A percentile compares a stretch with the other conserved stretches of the same genome.
phyloP scores from a whole-genome alignment of 2,113 vertebrate species.

The Ariopsis seemanni region DNA sequence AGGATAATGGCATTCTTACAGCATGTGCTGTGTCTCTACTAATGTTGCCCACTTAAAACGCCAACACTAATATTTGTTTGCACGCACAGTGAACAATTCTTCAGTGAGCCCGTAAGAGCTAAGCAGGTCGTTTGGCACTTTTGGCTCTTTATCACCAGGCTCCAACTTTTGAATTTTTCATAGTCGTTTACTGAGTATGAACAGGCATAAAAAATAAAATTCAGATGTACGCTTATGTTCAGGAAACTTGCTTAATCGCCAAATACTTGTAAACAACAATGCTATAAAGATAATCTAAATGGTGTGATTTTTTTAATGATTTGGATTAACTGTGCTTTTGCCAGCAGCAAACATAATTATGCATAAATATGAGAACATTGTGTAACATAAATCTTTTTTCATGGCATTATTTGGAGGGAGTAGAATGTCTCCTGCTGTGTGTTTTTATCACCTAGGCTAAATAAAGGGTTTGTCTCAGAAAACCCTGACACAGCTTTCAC shows the following conservation, averaged over 20 bases:
- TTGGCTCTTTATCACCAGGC: not conserved
- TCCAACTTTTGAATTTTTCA: slow-evolving; percentile 16
- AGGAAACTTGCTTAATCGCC: slow-evolving; percentile 27
- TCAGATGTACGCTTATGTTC: not conserved
- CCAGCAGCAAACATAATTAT: slow-evolving; percentile 32
- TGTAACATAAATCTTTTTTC: slow-evolving; percentile 8
- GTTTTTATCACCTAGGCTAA: not conserved
- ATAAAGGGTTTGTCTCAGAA: not conserved
- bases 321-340: slow-evolving; percentile 15
- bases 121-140: not conserved
- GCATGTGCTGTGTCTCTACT: slow-evolving; percentile 40
- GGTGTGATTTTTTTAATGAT: slow-evolving; percentile 31
- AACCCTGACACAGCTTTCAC: not conserved
- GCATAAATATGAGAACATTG: slow-evolving; percentile 17
- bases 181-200: slow-evolving; percentile 20
- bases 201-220: slow-evolving; percentile 25
- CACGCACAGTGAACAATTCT: slow-evolving; percentile 45
- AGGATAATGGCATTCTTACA: slow-evolving; percentile 34
- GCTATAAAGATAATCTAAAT: slow-evolving; percentile 32
- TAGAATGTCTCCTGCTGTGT: not conserved
- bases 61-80: slow-evolving; percentile 55
- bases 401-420: not conserved
- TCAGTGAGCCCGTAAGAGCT: slow-evolving; percentile 24
- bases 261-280: slow-evolving; percentile 21
- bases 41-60: slow-evolving; percentile 21